Conservation (phyloP, 2,888 invertebrate species). For the Dasysyrphus tricinctus region DNA sequence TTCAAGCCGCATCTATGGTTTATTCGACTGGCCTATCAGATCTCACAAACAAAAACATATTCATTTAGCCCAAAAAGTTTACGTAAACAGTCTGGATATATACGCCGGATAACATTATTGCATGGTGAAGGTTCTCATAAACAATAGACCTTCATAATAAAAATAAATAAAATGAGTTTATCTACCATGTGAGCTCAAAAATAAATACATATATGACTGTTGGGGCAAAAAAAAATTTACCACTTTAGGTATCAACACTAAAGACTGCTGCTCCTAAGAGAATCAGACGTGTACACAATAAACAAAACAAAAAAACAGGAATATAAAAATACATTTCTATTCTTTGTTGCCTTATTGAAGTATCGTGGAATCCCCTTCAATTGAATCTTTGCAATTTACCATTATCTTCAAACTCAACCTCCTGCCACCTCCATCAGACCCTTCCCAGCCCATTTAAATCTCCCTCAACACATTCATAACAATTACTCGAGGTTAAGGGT, state of each 20-base stretch:
- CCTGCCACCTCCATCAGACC: background rate
- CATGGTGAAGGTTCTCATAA: background rate
- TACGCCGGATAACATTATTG: background rate
- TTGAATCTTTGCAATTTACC: conserved; percentile 19
- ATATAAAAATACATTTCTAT: conserved; percentile 32
- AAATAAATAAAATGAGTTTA: conserved; percentile 30
- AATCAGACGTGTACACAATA: conserved; percentile 31
- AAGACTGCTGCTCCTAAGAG: background rate
- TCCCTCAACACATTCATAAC: background rate
- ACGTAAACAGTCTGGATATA: background rate
- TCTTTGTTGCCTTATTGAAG: conserved; percentile 21
- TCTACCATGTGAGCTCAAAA: background rate
- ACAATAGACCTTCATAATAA: conserved; percentile 25
- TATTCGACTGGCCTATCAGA: background rate
- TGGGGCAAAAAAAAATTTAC: background rate
- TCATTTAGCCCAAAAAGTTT: conserved; percentile 1
- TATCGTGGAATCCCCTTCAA: conserved; percentile 29
- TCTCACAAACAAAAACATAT: background rate
- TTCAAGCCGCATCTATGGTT: background rate
- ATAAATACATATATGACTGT: conserved; percentile 17
- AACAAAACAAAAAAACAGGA: background rate
- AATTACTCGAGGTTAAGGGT: conserved; percentile 20
- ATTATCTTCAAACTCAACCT: conserved; percentile 3
- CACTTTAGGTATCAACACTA: conserved; percentile 5
- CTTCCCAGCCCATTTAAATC: background rate